Evolutionary conservation across 2,888 invertebrate species (phyloP), one percentile per base, ranked within the genome.

Genomic region (Phania funesta): DNA sequence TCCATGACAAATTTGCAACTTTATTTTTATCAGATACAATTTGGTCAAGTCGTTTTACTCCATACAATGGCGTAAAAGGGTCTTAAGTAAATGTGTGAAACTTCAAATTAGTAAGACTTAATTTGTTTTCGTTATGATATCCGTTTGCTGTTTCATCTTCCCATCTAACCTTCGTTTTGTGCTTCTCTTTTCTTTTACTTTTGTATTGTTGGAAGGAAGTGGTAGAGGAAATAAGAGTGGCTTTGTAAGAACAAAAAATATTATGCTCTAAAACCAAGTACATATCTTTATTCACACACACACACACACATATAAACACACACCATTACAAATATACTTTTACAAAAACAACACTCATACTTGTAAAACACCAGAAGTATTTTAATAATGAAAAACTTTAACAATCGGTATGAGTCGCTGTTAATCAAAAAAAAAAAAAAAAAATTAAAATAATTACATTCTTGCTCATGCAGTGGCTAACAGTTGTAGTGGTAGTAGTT

Each of bases 221-320:
- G 80, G 71, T 67, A 44, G 50, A 81, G 77, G 73, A 81, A 77
- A 77, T 73, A 73, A 46, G 67, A 65, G 32, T 75, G 56, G 60
- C 60, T 67, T 60, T 76, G 24, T 32, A 71, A 74, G 70, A 35
- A 60, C 38, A 75, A 65, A 76, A 70, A 65, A 22, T 58, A 71
- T 58, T 65, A 32, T 65, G 3, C 11, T 35, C 50, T 52, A 46
- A 58, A 70, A 44, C 20, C 24, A 18, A 8, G 26, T 41, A 26
- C 9, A 16, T 9, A 6, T 11, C 1, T 11, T 29, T n/a, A 46
- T 29, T 13, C 24, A 29, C 18, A 2, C 16, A 16, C 16, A 16
- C 11, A 16, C 16, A 44, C 6, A 24, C 32, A 46, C n/a, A 22
- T 41, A 22, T n/a, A 0, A 8, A 48, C 22, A 26, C 1, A 7